Evolutionary conservation across 23 tunicate species (phyloP).

Genomic region (Trididemnum nubilum): DNA sequence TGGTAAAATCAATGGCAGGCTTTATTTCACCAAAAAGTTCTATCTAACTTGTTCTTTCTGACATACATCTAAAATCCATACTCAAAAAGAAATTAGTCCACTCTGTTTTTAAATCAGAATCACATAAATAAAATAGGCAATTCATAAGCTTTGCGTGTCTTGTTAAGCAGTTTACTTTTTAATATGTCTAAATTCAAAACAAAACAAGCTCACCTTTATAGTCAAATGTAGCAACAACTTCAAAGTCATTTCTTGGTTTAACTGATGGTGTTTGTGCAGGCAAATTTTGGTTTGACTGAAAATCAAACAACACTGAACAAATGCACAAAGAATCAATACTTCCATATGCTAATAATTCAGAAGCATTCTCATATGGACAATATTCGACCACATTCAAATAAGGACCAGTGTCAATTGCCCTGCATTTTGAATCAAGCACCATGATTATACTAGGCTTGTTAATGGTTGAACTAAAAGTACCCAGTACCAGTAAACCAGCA

Average conservation of each 20-base stretch:
- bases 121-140: no score
- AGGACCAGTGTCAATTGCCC: slow-evolving; percentile 20
- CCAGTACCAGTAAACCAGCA: no score
- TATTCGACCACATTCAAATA: slow-evolving; percentile 53
- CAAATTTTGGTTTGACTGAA: slow-evolving; percentile 8
- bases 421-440: not conserved
- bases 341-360: slow-evolving; percentile 58
- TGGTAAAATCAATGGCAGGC: no score
- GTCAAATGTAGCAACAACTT: slow-evolving; percentile 14
- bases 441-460: not conserved
- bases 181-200: not conserved
- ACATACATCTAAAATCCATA: no score
- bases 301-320: slow-evolving; percentile 41
- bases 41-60: no score
- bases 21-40: no score
- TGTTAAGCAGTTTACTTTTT: no score
- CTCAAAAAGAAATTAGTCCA: no score
- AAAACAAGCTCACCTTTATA: slow-evolving; percentile 27
- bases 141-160: no score
- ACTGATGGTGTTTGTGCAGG: not conserved
- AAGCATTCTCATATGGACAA: slow-evolving; percentile 73
- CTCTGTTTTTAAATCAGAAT: no score
- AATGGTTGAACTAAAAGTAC: not conserved
- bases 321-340: slow-evolving; percentile 40
- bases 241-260: not conserved